Conservation (phyloP, 2,888 invertebrate species). For the Synanthedon tipuliformis region DNA sequence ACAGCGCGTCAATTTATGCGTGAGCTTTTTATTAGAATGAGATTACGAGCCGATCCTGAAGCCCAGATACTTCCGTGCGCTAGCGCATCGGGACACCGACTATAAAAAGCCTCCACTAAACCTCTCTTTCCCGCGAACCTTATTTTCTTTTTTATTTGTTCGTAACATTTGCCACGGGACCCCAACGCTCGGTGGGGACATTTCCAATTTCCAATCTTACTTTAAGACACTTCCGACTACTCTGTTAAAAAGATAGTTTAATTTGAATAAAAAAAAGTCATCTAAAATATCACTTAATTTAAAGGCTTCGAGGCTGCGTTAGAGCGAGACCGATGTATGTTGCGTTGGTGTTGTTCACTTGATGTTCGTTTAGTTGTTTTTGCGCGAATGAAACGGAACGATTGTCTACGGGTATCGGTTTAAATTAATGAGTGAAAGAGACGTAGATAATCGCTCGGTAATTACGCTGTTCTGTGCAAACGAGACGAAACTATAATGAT, state of each 20-base stretch:
- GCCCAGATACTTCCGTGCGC: slow-evolving; percentile 65
- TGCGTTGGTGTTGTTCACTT: slow-evolving; percentile 24
- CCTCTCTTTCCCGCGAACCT: slow-evolving; percentile 64
- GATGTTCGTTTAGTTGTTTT: slow-evolving; percentile 18
- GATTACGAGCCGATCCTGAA: slow-evolving; percentile 62
- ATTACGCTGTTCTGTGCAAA: slow-evolving; percentile 59
- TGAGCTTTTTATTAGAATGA: slow-evolving; percentile 67
- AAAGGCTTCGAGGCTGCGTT: slow-evolving; percentile 18
- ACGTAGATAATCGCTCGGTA: slow-evolving; percentile 51
- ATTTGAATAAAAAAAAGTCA: slow-evolving; percentile 29
- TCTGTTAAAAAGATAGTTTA: slow-evolving; percentile 38
- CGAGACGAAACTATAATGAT: slow-evolving; percentile 62
- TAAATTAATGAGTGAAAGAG: slow-evolving; percentile 64
- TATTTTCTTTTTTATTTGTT: slow-evolving; percentile 49
- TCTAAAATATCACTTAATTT: slow-evolving; percentile 36
- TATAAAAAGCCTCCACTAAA: slow-evolving; percentile 61
- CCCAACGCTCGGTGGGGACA: slow-evolving; percentile 41
- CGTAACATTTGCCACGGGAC: slow-evolving; percentile 43
- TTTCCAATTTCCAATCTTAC: slow-evolving; percentile 37
- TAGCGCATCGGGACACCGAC: slow-evolving; percentile 62
- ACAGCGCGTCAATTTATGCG: slow-evolving; percentile 60
- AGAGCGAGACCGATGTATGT: slow-evolving; percentile 36
- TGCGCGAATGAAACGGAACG: slow-evolving; percentile 51
- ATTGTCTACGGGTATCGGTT: slow-evolving; percentile 33
- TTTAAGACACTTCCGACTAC: slow-evolving; percentile 34